phyloP scores from a whole-genome alignment of 2,797 vertebrate genomes.

The Delichon dasypus region DNA sequence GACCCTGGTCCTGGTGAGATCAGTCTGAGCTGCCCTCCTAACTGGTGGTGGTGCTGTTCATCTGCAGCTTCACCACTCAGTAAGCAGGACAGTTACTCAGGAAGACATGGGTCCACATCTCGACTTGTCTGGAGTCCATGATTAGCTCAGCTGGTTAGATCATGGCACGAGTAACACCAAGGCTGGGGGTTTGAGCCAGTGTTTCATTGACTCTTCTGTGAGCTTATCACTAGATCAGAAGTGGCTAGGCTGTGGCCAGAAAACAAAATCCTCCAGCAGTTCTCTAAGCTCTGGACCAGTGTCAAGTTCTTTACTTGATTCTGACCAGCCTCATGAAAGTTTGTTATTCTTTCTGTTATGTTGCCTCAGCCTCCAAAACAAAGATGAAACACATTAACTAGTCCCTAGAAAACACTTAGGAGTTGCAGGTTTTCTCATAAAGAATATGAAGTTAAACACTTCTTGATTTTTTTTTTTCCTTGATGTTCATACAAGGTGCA shows the following conservation, averaged over 20 bases:
- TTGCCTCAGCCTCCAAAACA: background rate
- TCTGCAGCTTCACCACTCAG: background rate
- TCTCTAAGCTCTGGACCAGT: background rate
- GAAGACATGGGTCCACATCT: background rate
- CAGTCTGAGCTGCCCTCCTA: background rate
- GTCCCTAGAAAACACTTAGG: background rate
- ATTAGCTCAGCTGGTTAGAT: background rate
- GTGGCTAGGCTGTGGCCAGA: background rate
- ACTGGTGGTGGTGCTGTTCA: slow-evolving; percentile 24
- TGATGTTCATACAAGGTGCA: background rate
- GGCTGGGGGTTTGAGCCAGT: background rate
- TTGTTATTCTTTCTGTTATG: background rate
- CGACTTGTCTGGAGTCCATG: background rate
- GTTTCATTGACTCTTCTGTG: background rate
- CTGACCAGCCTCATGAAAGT: background rate
- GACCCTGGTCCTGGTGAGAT: background rate
- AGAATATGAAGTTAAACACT: background rate
- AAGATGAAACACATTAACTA: background rate
- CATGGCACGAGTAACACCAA: background rate
- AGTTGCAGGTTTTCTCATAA: background rate
- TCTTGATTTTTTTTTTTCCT: background rate
- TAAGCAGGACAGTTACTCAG: background rate
- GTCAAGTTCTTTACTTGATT: background rate
- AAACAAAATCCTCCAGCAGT: background rate
- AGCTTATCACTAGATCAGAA: background rate